These are phyloP conservation scores for Craterocephalus amniculus DNA, from an alignment of 2,797 vertebrate genomes.

Conservation along the genomic window DNA sequence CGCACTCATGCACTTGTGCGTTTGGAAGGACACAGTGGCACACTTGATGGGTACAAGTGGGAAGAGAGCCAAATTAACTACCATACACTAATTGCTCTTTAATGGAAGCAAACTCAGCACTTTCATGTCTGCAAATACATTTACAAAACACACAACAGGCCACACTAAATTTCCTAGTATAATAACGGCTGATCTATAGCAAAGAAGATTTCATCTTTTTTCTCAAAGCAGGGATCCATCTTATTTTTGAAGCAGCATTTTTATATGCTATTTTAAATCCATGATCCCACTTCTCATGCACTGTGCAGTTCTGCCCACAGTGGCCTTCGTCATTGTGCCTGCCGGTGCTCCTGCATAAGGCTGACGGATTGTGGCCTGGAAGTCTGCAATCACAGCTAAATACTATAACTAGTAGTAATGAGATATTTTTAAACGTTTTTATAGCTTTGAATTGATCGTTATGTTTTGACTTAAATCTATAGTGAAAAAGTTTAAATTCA, in stretches of 20 bases:
- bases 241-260: conserved; percentile 4
- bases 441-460: conserved; percentile 14
- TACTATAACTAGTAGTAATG: neutral
- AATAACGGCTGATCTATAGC: neutral
- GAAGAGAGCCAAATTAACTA: conserved; percentile 76
- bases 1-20: conserved; percentile 37
- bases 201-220: neutral
- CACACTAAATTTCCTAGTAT: neutral
- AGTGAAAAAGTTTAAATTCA: neutral
- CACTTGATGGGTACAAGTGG: conserved; percentile 68
- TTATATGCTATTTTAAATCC: neutral
- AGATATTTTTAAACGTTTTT: neutral
- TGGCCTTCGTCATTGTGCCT: neutral
- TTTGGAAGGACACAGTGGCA: conserved; percentile 65
- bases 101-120: conserved; percentile 58
- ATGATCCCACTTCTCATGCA: neutral
- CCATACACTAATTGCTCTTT: conserved; percentile 73
- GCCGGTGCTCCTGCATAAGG: conserved; percentile 1
- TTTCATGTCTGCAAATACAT: conserved; percentile 31
- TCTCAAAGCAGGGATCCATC: neutral
- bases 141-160: conserved; percentile 25
- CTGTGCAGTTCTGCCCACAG: neutral
- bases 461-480: conserved; percentile 7
- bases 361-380: neutral
- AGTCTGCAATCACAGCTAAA: conserved; percentile 20